Evolutionary conservation across 2,888 invertebrate species (phyloP).

Genomic region (Cephus rjabovi): DNA sequence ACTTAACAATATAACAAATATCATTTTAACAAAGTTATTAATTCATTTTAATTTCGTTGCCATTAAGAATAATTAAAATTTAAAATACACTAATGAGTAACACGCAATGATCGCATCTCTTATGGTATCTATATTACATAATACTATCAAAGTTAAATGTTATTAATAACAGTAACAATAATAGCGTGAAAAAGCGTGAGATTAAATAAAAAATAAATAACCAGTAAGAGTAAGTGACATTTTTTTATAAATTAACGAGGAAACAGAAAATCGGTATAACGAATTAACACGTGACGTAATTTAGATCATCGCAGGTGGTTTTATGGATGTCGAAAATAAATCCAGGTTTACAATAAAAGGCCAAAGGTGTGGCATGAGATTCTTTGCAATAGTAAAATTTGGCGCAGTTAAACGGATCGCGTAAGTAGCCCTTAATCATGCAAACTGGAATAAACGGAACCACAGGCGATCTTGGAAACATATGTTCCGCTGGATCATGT

Average conservation of each 20-base stretch:
- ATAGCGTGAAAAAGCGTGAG: no score
- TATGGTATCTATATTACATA: background rate
- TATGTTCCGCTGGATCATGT: constrained; percentile 38
- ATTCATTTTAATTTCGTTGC: background rate
- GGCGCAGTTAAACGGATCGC: constrained; percentile 46
- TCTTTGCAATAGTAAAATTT: constrained; percentile 43
- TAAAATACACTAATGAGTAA: background rate
- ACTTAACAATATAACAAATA: background rate
- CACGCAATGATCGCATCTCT: no score
- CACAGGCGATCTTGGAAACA: constrained; percentile 34
- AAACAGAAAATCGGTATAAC: background rate
- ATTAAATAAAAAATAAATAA: background rate
- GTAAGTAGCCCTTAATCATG: constrained; percentile 33
- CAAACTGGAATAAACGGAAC: constrained; percentile 40
- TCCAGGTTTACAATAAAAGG: constrained; percentile 36
- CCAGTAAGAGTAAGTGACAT: background rate
- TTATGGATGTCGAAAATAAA: constrained; percentile 35
- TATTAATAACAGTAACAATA: no score
- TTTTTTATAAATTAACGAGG: background rate
- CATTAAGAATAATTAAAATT: background rate
- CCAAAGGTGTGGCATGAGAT: constrained; percentile 22
- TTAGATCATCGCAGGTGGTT: constrained; percentile 30
- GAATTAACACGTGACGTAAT: constrained; percentile 36
- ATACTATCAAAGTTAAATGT: background rate
- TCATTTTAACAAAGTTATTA: background rate